Conservation (phyloP, 2,888 invertebrate genomes). For the Drosophila anomalipes region DNA sequence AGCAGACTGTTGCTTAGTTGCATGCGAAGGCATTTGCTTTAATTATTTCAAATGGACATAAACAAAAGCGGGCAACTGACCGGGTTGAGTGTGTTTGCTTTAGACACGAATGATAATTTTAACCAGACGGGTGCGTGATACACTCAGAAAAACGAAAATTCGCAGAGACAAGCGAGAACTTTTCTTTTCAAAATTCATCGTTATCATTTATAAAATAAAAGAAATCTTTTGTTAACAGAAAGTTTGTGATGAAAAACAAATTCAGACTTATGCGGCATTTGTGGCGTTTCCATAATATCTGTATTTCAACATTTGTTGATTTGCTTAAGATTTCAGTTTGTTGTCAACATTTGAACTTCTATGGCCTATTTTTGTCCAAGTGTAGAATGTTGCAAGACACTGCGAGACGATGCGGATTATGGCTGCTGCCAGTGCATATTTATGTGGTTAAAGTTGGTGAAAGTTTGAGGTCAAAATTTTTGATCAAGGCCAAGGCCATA, state of each 20-base stretch:
- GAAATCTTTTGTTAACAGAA: background rate
- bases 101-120: conserved; percentile 24
- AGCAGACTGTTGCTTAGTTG: background rate
- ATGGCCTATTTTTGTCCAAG: background rate
- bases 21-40: conserved; percentile 50
- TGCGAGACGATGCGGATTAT: background rate
- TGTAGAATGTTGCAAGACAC: background rate
- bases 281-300: background rate
- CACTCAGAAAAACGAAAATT: background rate
- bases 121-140: conserved; percentile 1
- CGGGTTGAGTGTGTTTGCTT: conserved; percentile 37
- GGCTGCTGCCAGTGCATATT: conserved; percentile 15
- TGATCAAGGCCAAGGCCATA: conserved; percentile 11
- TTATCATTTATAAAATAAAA: background rate
- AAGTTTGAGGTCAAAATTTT: background rate
- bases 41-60: conserved; percentile 64
- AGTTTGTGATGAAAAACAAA: background rate
- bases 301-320: background rate
- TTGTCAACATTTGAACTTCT: background rate
- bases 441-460: background rate
- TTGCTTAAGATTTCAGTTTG: background rate
- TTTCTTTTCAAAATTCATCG: background rate
- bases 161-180: background rate
- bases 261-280: background rate
- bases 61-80: conserved; percentile 56